Evolutionary conservation across 2,888 invertebrate genomes (phyloP).

Genomic region (Pherbina coryleti): DNA sequence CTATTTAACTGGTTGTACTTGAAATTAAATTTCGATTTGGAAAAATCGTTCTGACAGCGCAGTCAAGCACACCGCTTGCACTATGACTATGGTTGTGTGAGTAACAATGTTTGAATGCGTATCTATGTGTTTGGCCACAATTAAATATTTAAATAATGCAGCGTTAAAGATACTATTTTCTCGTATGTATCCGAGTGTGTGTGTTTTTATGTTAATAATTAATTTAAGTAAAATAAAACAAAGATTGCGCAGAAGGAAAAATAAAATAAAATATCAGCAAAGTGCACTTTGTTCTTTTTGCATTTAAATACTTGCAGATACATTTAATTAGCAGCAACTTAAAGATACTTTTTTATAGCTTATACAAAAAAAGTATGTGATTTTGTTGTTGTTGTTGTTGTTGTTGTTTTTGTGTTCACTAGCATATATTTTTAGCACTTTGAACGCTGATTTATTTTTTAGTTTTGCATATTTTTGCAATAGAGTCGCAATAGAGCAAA

Average conservation of each 20-base stretch:
- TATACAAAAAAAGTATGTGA: not conserved
- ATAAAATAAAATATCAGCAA: not conserved
- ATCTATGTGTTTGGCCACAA: slow-evolving; percentile 8
- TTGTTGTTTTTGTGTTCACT: not conserved
- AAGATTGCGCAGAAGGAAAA: not conserved
- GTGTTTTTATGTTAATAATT: not conserved
- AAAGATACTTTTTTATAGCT: slow-evolving; percentile 8
- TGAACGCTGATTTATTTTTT: not conserved
- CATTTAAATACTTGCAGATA: not conserved
- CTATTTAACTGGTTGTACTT: slow-evolving; percentile 56
- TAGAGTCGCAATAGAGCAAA: not conserved
- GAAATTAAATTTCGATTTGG: slow-evolving; percentile 56
- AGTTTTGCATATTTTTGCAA: slow-evolving; percentile 28
- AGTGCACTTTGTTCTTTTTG: slow-evolving; percentile 6
- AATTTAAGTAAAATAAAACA: not conserved
- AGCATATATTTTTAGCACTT: not conserved
- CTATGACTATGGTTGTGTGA: slow-evolving; percentile 10
- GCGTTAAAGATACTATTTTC: not conserved
- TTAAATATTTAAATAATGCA: slow-evolving; percentile 37
- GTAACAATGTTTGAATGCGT: slow-evolving; percentile 17
- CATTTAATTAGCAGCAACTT: slow-evolving; percentile 23
- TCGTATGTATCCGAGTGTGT: not conserved
- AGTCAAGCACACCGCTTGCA: slow-evolving; percentile 21
- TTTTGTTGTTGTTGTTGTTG: not conserved
- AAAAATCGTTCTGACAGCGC: slow-evolving; percentile 53